Evolutionary conservation across 2,888 invertebrate genomes (phyloP).

Genomic region (Scaptodrosophila latifasciaeformis): DNA sequence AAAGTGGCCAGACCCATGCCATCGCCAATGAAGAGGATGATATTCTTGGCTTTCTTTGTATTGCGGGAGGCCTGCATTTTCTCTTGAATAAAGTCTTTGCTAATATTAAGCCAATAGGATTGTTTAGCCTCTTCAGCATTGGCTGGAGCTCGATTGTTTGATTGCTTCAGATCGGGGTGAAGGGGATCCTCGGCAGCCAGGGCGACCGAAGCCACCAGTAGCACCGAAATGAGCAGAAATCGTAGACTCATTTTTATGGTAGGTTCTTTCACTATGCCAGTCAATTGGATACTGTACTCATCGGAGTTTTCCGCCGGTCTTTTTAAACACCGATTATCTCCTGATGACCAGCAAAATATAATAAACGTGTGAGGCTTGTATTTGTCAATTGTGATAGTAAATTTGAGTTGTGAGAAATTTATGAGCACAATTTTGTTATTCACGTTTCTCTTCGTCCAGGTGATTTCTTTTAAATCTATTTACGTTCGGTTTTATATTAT

Average conservation of each 20-base stretch:
- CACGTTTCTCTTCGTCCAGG: constrained; percentile 26
- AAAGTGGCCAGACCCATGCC: constrained; percentile 91
- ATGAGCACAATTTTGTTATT: constrained; percentile 28
- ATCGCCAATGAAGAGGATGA: constrained; percentile 89
- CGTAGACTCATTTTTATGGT: constrained; percentile 10
- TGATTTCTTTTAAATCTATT: no score
- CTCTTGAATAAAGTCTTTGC: constrained; percentile 51
- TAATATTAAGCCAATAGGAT: constrained; percentile 56
- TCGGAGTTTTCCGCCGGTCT: constrained; percentile 3
- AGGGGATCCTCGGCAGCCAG: constrained; percentile 23
- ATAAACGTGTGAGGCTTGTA: constrained; percentile 22
- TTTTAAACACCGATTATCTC: constrained; percentile 39
- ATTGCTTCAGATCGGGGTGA: constrained; percentile 51
- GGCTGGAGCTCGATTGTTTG: background rate
- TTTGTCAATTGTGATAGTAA: constrained; percentile 5
- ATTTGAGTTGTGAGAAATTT: no score
- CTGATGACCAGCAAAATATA: no score
- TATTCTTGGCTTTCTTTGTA: constrained; percentile 81
- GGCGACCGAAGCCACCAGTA: constrained; percentile 20
- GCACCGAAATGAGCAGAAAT: constrained; percentile 6
- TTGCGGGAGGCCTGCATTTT: constrained; percentile 59
- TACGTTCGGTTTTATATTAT: no score
- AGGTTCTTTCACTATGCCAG: constrained; percentile 23
- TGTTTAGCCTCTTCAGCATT: constrained; percentile 35
- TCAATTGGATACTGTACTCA: constrained; percentile 36